phyloP scores from a whole-genome alignment of 2,113 vertebrate species.

The Tenrec ecaudatus region DNA sequence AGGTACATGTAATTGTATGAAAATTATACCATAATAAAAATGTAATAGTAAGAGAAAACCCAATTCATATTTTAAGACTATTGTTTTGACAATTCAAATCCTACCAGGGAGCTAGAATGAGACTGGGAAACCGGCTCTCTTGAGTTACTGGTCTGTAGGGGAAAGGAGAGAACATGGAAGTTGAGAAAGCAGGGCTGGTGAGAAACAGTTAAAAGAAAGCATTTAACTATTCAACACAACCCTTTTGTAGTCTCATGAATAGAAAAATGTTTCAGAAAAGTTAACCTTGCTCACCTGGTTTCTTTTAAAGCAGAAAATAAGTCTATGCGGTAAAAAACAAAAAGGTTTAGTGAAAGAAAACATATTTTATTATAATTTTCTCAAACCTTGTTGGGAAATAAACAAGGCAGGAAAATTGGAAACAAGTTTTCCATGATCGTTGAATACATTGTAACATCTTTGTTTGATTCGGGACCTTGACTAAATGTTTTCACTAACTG shows the following conservation, averaged over 20 bases:
- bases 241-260: neutral
- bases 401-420: neutral
- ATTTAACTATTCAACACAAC: neutral
- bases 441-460: neutral
- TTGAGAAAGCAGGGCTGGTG: neutral
- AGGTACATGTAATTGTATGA: neutral
- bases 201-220: neutral
- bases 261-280: slow-evolving; percentile 33
- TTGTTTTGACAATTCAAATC: slow-evolving; percentile 51
- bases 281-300: neutral
- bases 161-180: neutral
- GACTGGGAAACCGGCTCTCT: neutral
- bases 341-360: neutral
- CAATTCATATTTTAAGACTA: slow-evolving; percentile 37
- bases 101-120: slow-evolving; percentile 12
- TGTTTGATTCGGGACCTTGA: slow-evolving; percentile 18
- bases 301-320: slow-evolving; percentile 49
- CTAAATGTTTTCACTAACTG: neutral
- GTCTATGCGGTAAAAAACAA: neutral
- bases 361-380: neutral
- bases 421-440: neutral
- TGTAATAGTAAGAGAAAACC: slow-evolving; percentile 39
- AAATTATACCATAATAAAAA: slow-evolving; percentile 42
- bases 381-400: slow-evolving; percentile 21
- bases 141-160: neutral